Conservation (phyloP, 2,113 vertebrate genomes). For the Gymnocephalus cernua region DNA sequence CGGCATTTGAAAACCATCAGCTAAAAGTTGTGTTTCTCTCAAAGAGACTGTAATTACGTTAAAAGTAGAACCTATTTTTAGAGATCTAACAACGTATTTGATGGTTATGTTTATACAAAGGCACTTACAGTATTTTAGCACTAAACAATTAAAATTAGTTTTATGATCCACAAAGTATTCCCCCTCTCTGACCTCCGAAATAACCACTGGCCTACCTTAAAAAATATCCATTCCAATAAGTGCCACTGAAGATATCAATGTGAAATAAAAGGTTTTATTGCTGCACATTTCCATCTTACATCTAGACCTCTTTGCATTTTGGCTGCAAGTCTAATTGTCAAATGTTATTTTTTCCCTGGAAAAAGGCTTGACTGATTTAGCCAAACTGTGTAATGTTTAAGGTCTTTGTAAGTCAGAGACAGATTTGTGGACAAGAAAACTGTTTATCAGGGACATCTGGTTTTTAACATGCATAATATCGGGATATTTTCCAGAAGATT, state of each 20-base stretch:
- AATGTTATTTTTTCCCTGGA: slow-evolving; percentile 51
- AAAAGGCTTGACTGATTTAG: slow-evolving; percentile 17
- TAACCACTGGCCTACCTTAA: not conserved
- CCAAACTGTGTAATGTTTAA: slow-evolving; percentile 53
- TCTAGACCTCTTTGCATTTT: slow-evolving; percentile 32
- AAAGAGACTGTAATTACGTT: not conserved
- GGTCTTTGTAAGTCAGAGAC: slow-evolving; percentile 28
- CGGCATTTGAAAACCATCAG: not conserved
- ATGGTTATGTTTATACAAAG: not conserved
- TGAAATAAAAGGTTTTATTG: slow-evolving; percentile 25
- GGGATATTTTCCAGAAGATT: slow-evolving; percentile 38
- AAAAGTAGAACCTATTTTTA: slow-evolving; percentile 4
- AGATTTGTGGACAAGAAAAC: slow-evolving; percentile 36
- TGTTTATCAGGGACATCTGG: slow-evolving; percentile 56
- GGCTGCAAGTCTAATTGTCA: slow-evolving; percentile 38
- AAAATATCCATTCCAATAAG: slow-evolving; percentile 5
- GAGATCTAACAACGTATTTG: not conserved
- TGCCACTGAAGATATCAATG: slow-evolving; percentile 3
- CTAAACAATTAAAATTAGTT: not conserved
- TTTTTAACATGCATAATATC: slow-evolving; percentile 25
- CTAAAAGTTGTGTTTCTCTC: not conserved
- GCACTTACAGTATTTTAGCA: not conserved
- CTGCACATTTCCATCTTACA: slow-evolving; percentile 31
- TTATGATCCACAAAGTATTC: slow-evolving; percentile 9
- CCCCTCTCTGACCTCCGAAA: not conserved